Base-by-base conservation (phyloP, 1,140 invertebrate species). In the Drosophila busckii region DNA sequence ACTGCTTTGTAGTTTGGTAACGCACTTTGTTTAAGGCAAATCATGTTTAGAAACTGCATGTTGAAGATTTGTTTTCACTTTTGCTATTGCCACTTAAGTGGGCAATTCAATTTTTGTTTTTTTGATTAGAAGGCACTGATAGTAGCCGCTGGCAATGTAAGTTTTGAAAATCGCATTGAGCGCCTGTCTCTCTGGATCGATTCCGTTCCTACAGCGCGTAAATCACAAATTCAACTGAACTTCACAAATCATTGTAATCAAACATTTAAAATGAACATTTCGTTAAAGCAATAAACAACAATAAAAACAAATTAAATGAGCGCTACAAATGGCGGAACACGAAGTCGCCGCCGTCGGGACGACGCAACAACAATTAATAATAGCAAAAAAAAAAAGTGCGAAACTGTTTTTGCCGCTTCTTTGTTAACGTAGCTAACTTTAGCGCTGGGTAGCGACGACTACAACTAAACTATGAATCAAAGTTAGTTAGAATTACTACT, bases 211-310 rank as follows among this genome's bases (percentile, higher is more conserved):
- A 38, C 76, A 75, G 75, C 75, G 69, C 56, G 65, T 58, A 78
- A 76, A 84, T 84, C 80, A 84, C 65, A 84, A 84, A 75, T 75
- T 84, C 80, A 65, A 84, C 80, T 84, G 80, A 84, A 84, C 60
- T 84, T 67, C 73, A 70, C 73, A 84, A 80, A 84, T 75, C 80
- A 65, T 84, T 84, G 80, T 84, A 84, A 84, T 84, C 80, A 84
- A 84, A 84, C 80, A 84, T 84, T 84, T 84, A 80, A 84, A 84
- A 84, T 64, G 73, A 84, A 78, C 64, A 54, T 49, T 70, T 76
- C 56, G 70, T 67, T 76, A 40, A n/a, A 83, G 75, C 76, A 83
- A 80, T 80, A 80, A 82, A 82, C 76, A 82, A 82, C 76, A 82
- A 80, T 80, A 75, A 83, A 80, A 80, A 80, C n/a, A n/a, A 73